Percentiles rank a stretch among this genome's conserved stretches.
These are phyloP conservation scores for Panthera leo DNA, from an alignment of 2,113 vertebrate species.

Conservation along the genomic window DNA sequence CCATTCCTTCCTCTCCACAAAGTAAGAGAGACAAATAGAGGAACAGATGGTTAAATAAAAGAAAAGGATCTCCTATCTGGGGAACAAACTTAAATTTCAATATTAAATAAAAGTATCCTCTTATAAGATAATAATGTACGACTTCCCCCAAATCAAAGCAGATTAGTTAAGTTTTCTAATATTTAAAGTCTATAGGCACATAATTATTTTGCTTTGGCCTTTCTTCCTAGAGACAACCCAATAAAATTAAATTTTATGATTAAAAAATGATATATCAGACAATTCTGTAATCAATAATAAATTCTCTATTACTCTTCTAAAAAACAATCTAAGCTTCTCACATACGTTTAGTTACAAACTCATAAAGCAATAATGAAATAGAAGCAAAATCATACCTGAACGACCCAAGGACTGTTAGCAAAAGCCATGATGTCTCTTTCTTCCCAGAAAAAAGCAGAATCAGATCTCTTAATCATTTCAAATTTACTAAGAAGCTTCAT, in stretches of 20 bases:
- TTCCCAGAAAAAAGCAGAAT: constrained; percentile 99
- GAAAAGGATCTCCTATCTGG: background rate
- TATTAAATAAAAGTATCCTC: background rate
- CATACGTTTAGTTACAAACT: constrained; percentile 16
- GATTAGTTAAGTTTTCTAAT: background rate
- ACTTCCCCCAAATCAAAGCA: constrained; percentile 39
- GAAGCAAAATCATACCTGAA: constrained; percentile 89
- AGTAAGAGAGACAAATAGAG: background rate
- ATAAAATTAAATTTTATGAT: constrained; percentile 57
- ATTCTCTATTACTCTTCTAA: constrained; percentile 33
- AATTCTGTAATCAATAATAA: constrained; percentile 28
- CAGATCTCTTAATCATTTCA: constrained; percentile 99
- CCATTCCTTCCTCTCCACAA: background rate
- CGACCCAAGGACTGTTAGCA: constrained; percentile 98
- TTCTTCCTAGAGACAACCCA: constrained; percentile 39
- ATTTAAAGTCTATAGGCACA: constrained; percentile 42
- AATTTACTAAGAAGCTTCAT: constrained; percentile 99
- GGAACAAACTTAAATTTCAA: background rate
- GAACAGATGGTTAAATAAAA: background rate
- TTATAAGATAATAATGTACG: background rate
- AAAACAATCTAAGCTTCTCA: constrained; percentile 38
- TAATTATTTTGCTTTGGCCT: constrained; percentile 12
- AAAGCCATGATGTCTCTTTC: constrained; percentile 99
- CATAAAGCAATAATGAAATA: constrained; percentile 26
- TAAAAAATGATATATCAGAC: constrained; percentile 20